Evolutionary conservation across 2,797 vertebrate genomes (phyloP).

Genomic region (Paramormyrops hopkinsi): DNA sequence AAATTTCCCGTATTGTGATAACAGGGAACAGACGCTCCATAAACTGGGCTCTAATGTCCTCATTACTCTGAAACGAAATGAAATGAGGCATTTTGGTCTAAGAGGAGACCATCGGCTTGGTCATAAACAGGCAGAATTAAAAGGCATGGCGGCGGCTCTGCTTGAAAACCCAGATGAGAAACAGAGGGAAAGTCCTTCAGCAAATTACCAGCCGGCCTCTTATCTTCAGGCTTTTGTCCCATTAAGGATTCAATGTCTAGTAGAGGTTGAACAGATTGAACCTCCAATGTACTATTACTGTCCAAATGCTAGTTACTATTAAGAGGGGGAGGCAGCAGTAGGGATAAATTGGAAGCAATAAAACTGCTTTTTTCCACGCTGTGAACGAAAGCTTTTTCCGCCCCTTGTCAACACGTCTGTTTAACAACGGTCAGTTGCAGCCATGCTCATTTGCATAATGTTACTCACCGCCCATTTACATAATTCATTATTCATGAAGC

Average conservation of each 20-base stretch:
- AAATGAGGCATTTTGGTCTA: constrained; percentile 4
- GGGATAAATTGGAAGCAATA: neutral
- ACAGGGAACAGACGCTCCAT: neutral
- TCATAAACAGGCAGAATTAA: neutral
- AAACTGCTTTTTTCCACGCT: neutral
- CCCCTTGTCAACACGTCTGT: neutral
- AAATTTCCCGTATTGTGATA: neutral
- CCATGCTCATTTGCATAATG: neutral
- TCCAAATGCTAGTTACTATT: neutral
- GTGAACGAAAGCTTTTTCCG: neutral
- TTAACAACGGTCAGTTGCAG: neutral
- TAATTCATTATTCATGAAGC: neutral
- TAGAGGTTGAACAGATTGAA: neutral
- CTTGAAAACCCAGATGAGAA: neutral
- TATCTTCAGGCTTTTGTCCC: neutral
- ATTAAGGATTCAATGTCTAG: neutral
- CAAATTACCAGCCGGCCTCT: neutral
- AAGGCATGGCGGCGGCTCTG: neutral
- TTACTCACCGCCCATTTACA: neutral
- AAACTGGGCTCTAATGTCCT: neutral
- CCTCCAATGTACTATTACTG: neutral
- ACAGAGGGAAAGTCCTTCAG: neutral
- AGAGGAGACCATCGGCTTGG: neutral
- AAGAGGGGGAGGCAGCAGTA: neutral
- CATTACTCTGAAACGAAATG: neutral